Conservation (phyloP, 1,140 invertebrate genomes). For the Cylas formicarius region DNA sequence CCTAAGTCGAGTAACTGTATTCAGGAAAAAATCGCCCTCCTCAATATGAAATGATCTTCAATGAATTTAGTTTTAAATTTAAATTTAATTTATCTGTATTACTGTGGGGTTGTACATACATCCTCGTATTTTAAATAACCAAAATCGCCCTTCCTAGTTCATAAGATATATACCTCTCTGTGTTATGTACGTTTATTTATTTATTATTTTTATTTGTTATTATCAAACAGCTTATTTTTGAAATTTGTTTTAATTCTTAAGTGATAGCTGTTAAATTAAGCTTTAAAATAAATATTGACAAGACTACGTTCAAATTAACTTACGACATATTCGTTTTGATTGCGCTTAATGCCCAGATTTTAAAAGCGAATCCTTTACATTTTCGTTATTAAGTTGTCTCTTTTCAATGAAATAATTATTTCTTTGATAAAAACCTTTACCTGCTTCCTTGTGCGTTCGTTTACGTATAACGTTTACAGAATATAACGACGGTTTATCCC, state of each 20-base stretch:
- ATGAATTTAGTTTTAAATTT: constrained; percentile 13
- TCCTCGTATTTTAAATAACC: not conserved
- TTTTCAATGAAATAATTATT: too few relatives aligned
- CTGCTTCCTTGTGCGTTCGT: too few relatives aligned
- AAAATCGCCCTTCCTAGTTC: constrained; percentile 9
- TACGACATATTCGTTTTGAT: too few relatives aligned
- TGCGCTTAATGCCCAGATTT: too few relatives aligned
- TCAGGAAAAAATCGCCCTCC: constrained; percentile 24
- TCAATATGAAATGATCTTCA: constrained; percentile 26
- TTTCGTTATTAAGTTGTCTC: too few relatives aligned
- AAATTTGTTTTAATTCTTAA: constrained; percentile 16
- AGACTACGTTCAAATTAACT: too few relatives aligned
- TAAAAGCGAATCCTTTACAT: too few relatives aligned
- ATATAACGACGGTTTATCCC: too few relatives aligned
- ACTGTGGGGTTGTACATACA: constrained; percentile 6
- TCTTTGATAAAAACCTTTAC: too few relatives aligned
- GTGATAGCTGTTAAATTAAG: constrained; percentile 25
- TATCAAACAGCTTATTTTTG: constrained; percentile 19
- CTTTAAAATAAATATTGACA: constrained; percentile 25
- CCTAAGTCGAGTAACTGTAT: constrained; percentile 28
- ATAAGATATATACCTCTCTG: constrained; percentile 21
- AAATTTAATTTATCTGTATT: constrained; percentile 15
- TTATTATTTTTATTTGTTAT: constrained; percentile 20
- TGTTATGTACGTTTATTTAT: constrained; percentile 23
- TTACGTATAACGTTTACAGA: too few relatives aligned